Percentiles rank a stretch among this genome's conserved stretches.
Evolutionary conservation across 2,113 vertebrate genomes (phyloP).

Genomic region (Myotis lucifugus): DNA sequence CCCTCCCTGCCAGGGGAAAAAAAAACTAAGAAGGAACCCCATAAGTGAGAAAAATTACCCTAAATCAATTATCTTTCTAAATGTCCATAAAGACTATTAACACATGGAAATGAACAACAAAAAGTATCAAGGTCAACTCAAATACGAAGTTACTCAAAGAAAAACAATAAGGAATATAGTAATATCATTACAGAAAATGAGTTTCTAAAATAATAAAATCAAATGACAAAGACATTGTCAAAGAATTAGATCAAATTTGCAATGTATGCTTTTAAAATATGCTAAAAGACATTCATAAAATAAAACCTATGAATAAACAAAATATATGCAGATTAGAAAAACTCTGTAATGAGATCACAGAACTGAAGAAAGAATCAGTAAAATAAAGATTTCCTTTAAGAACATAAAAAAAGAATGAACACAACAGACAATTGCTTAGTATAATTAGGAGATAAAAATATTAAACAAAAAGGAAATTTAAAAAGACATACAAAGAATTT

Average conservation of each 20-base stretch:
- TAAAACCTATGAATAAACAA: not conserved
- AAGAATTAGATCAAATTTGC: not conserved
- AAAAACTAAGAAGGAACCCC: fast-evolving
- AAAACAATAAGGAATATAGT: not conserved
- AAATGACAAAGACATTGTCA: not conserved
- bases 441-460: not conserved
- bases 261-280: not conserved
- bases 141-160: not conserved
- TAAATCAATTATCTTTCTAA: not conserved
- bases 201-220: not conserved
- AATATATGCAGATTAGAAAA: not conserved
- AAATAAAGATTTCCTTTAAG: not conserved
- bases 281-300: not conserved
- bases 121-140: not conserved
- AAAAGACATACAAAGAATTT: not conserved
- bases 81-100: not conserved
- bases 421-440: not conserved
- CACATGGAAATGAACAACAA: not conserved
- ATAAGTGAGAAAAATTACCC: not conserved
- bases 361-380: not conserved
- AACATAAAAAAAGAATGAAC: not conserved
- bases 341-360: not conserved
- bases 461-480: not conserved
- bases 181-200: not conserved
- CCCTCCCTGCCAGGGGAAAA: not conserved